Base-by-base conservation (phyloP, 1,140 invertebrate species). In the Acromyrmex charruanus region DNA sequence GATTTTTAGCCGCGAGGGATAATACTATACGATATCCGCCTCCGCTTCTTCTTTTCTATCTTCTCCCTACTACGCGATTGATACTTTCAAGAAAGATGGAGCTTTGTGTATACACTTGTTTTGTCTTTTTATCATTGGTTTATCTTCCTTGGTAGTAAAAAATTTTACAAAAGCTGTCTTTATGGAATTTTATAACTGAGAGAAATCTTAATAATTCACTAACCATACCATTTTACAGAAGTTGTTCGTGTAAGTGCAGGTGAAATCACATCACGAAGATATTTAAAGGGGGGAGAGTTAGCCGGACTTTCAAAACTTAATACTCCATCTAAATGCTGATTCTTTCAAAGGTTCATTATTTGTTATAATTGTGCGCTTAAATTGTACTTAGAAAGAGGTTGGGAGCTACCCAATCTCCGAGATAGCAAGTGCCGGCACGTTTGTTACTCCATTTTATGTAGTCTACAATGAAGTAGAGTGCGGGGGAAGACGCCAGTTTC, bases 301-400 rank as follows among this genome's bases (percentile, higher is more conserved):
- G 25, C 25, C 5, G 25, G 79, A 77, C 44, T 63, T 9, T 44
- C 69, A 53, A 28, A 63, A 55, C 68, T 85, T 92, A 92, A 92
- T 92, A 88, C 87, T 85, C 89, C 85, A 92, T 92, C 89, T 92
- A 92, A 92, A 92, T 92, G 91, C 90, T 92, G 92, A 92, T 92
- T 90, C 90, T 92, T 89, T 87, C 87, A 69, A 87, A 91, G 92
- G 79, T 82, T 92, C 90, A 75, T 92, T 92, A 92, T 92, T 92
- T 90, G 87, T 87, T 85, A 89, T 92, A 91, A 92, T 91, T 90
- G 77, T 61, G 61, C 80, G 68, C 77, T 91, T 88, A 91, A 90
- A 87, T 90, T 82, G 86, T 89, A 89, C 87, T 92, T 88, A 85
- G 72, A 63, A 71, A 39, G 61, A 75, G 80, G 79, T 61, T 80